Evolutionary conservation across 2,797 vertebrate genomes (phyloP).

Genomic region (Percopsis omiscomaycus): DNA sequence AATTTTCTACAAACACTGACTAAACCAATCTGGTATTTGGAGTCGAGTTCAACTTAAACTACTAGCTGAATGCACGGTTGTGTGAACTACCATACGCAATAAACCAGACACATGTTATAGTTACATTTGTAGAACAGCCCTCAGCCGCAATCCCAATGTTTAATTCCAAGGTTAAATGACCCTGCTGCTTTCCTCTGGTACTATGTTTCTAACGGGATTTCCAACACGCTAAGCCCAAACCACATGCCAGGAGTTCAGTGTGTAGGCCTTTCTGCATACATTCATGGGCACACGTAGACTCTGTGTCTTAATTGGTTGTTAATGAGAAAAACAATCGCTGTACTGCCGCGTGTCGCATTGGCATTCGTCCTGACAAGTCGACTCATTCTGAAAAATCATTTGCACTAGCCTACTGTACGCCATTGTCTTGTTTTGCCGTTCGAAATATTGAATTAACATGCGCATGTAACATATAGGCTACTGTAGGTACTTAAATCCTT

Average conservation of each 20-base stretch:
- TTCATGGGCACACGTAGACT: no score
- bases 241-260: conserved; percentile 23
- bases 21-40: no score
- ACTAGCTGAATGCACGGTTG: no score
- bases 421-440: conserved; percentile 1
- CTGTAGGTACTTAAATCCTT: no score
- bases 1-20: no score
- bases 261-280: background rate
- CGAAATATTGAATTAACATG: no score
- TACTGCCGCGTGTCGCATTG: conserved; percentile 57
- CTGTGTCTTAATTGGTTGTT: conserved; percentile 47
- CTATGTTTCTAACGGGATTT: conserved; percentile 22
- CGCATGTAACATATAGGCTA: background rate
- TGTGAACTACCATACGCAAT: no score
- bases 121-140: no score
- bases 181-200: conserved; percentile 19
- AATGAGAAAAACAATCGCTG: conserved; percentile 32
- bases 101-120: no score
- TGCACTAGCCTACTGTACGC: background rate
- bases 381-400: conserved; percentile 13
- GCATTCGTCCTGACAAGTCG: conserved; percentile 38
- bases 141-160: background rate
- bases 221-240: conserved; percentile 36
- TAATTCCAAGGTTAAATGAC: conserved; percentile 70
- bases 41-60: no score